Conservation (phyloP, 2,797 vertebrate species). For the Poecilia velifera region DNA sequence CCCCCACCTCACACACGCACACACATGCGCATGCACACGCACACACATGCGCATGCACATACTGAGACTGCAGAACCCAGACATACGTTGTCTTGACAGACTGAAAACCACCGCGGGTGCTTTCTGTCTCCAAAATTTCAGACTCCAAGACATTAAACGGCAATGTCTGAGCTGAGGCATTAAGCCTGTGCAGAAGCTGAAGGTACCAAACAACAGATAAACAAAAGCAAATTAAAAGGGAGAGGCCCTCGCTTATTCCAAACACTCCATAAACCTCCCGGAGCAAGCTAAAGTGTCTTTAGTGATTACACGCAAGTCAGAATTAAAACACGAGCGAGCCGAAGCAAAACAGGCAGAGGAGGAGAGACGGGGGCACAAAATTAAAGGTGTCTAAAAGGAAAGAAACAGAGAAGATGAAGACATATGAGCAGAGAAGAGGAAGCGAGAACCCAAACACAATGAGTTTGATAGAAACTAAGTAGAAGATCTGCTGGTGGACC, state of each 20-base stretch:
- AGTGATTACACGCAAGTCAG: conserved; percentile 44
- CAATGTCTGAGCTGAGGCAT: conserved; percentile 41
- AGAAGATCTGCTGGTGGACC: conserved; percentile 13
- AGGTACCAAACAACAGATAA: conserved; percentile 62
- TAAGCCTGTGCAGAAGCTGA: conserved; percentile 48
- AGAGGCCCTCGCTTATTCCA: conserved; percentile 50
- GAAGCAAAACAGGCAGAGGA: neutral
- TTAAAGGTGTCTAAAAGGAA: neutral
- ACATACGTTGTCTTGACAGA: conserved; percentile 43
- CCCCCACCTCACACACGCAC: neutral
- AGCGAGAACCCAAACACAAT: conserved; percentile 1
- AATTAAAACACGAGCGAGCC: conserved; percentile 20
- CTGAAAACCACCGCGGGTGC: conserved; percentile 40
- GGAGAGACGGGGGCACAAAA: neutral
- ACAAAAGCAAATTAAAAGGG: conserved; percentile 66
- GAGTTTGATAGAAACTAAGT: conserved; percentile 4
- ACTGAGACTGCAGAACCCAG: conserved; percentile 7
- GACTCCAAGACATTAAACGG: conserved; percentile 44
- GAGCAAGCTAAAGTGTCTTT: conserved; percentile 44
- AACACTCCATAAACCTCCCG: conserved; percentile 59
- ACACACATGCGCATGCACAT: neutral
- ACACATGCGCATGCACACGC: neutral
- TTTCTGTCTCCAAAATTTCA: conserved; percentile 42
- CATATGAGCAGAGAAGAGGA: neutral
- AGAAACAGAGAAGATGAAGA: neutral